Percentiles rank a stretch among this genome's conserved stretches.
These are phyloP conservation scores for Intellagama lesueurii DNA, from an alignment of 2,797 vertebrate genomes.

Conservation along the genomic window DNA sequence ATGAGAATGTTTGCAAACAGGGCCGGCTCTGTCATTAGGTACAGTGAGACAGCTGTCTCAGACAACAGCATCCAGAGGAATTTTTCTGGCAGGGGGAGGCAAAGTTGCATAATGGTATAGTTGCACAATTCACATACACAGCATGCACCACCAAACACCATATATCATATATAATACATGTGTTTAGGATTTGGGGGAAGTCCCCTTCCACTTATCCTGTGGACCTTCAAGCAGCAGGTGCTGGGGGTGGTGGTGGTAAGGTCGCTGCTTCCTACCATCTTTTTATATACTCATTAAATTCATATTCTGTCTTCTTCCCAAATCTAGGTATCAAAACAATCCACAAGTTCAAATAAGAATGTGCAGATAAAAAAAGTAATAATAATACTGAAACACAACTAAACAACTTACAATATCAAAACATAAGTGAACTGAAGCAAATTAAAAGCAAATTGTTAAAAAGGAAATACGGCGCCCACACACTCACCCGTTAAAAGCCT, in stretches of 20 bases:
- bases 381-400: background rate
- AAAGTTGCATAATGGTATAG: too few relatives aligned
- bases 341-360: background rate
- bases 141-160: too few relatives aligned
- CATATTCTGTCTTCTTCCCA: background rate
- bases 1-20: rapidly evolving
- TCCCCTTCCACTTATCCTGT: too few relatives aligned
- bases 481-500: background rate
- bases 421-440: background rate
- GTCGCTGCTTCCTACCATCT: background rate
- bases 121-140: too few relatives aligned
- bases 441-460: background rate
- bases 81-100: too few relatives aligned
- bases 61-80: too few relatives aligned
- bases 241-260: too few relatives aligned
- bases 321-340: background rate
- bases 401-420: background rate
- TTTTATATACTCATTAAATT: background rate
- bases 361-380: background rate
- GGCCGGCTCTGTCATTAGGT: background rate
- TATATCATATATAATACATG: too few relatives aligned
- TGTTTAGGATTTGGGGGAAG: too few relatives aligned
- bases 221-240: too few relatives aligned
- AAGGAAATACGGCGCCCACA: background rate
- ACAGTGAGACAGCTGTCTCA: background rate